A percentile compares a stretch with the other conserved stretches of the same genome.
These are phyloP conservation scores for Drosophila nr. medialis DNA, from an alignment of 2,888 invertebrate species.

Conservation along the genomic window DNA sequence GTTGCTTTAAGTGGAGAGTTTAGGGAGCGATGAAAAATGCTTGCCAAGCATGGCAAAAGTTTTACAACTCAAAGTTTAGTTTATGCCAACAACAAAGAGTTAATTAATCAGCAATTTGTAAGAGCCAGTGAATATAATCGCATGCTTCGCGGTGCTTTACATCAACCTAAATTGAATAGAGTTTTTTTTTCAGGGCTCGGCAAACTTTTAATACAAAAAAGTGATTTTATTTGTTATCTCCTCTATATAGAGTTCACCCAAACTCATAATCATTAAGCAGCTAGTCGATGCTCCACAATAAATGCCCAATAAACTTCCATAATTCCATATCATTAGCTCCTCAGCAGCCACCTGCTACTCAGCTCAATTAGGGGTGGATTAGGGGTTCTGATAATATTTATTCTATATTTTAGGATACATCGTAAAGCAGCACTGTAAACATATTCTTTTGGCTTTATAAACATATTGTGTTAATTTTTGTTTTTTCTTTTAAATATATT, in stretches of 20 bases:
- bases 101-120: slow-evolving; percentile 75
- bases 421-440: not conserved
- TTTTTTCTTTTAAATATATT: not conserved
- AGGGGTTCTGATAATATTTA: not conserved
- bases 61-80: slow-evolving; percentile 61
- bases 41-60: slow-evolving; percentile 32
- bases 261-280: not conserved
- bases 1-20: slow-evolving; percentile 53
- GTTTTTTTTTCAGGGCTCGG: not conserved
- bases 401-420: not conserved
- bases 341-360: not conserved
- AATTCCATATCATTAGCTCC: slow-evolving; percentile 29
- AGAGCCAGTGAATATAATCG: slow-evolving; percentile 51
- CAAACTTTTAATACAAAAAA: slow-evolving; percentile 17
- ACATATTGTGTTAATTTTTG: not conserved
- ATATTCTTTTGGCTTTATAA: not conserved
- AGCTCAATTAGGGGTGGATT: no score
- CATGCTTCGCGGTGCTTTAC: slow-evolving; percentile 40
- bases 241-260: not conserved
- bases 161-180: slow-evolving; percentile 27
- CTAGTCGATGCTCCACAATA: slow-evolving; percentile 7
- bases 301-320: slow-evolving; percentile 30
- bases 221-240: not conserved
- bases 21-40: slow-evolving; percentile 16
- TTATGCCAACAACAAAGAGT: slow-evolving; percentile 64